A percentile compares a stretch with the other conserved stretches of the same genome.
These are phyloP conservation scores for Phortica magna DNA, from an alignment of 2,888 invertebrate genomes.

Conservation along the genomic window DNA sequence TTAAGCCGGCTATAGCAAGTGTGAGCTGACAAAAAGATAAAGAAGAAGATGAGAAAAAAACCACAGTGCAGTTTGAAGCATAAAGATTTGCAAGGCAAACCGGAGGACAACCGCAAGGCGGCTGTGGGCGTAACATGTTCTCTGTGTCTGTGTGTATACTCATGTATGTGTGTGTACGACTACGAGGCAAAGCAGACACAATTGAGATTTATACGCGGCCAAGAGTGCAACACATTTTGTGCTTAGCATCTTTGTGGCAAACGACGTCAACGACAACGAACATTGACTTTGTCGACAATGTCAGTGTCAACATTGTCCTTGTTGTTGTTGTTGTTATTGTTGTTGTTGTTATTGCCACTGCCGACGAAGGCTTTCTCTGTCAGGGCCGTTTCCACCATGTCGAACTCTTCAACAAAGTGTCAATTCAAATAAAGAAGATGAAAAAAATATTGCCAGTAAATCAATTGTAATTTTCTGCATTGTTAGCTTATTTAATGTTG, in stretches of 20 bases:
- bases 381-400: too few relatives aligned
- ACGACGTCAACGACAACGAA: background rate
- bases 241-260: background rate
- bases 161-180: background rate
- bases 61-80: background rate
- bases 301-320: conserved; percentile 8
- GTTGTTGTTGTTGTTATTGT: background rate
- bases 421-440: too few relatives aligned
- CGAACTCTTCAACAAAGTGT: too few relatives aligned
- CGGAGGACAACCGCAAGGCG: background rate
- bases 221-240: background rate
- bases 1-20: background rate
- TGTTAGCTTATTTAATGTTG: background rate
- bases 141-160: background rate
- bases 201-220: conserved; percentile 16
- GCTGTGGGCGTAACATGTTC: background rate
- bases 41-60: background rate
- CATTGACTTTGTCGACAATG: conserved; percentile 13
- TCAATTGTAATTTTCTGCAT: conserved; percentile 5
- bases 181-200: background rate
- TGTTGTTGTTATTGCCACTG: too few relatives aligned
- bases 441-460: background rate
- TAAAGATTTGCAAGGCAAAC: background rate
- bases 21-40: background rate
- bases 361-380: too few relatives aligned